A percentile compares a stretch with the other conserved stretches of the same genome.
Evolutionary conservation across 2,113 vertebrate species (phyloP).

Genomic region (Stegastes partitus): DNA sequence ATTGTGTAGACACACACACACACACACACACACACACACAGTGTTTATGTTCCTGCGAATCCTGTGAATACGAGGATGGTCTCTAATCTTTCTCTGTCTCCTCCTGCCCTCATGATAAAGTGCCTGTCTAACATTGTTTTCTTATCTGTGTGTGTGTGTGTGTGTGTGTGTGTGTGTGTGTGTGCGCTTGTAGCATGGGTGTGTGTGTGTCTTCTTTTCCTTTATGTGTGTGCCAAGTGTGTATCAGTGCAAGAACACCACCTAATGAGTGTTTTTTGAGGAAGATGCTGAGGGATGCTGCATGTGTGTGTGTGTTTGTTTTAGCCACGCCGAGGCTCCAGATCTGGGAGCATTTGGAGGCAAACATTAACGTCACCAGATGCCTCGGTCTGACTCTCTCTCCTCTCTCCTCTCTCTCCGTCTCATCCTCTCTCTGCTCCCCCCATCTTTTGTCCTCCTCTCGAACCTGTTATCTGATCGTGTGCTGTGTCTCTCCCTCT

Average conservation of each 20-base stretch:
- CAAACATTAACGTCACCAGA: slow-evolving; percentile 70
- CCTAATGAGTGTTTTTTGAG: slow-evolving; percentile 50
- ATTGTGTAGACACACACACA: slow-evolving; percentile 26
- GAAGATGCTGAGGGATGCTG: neutral
- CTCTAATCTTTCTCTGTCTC: slow-evolving; percentile 80
- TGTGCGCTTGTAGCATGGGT: slow-evolving; percentile 6
- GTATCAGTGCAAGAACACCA: slow-evolving; percentile 35
- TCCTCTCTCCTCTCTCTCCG: neutral
- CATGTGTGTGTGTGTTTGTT: slow-evolving; percentile 41
- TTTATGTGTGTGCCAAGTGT: slow-evolving; percentile 17
- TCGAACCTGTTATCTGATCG: slow-evolving; percentile 67
- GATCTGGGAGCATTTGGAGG: slow-evolving; percentile 57
- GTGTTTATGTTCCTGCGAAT: slow-evolving; percentile 60
- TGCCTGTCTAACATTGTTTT: slow-evolving; percentile 81
- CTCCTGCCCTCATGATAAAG: slow-evolving; percentile 80
- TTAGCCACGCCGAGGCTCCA: slow-evolving; percentile 52
- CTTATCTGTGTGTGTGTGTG: slow-evolving; percentile 57
- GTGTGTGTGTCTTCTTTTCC: neutral
- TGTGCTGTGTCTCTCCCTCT: slow-evolving; percentile 37
- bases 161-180: slow-evolving; percentile 32
- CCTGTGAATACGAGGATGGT: slow-evolving; percentile 57
- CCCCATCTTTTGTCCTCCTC: slow-evolving; percentile 62
- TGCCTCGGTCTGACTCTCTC: slow-evolving; percentile 49
- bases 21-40: slow-evolving; percentile 25
- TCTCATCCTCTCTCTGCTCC: slow-evolving; percentile 8